Evolutionary conservation across 2,797 vertebrate genomes (phyloP).

Genomic region (Danio jaintianensis): DNA sequence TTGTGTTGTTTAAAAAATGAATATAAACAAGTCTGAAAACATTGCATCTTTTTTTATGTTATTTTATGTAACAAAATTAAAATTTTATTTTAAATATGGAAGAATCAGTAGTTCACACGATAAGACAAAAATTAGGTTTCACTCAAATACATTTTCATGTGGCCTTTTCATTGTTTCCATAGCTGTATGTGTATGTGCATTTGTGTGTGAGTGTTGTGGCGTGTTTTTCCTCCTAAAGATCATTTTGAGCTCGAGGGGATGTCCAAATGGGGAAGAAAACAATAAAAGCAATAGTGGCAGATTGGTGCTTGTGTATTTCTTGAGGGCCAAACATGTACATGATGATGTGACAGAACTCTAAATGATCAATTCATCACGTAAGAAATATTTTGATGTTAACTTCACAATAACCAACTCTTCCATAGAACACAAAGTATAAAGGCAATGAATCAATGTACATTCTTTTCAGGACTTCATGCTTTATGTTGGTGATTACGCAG

Average conservation of each 20-base stretch:
- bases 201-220: background rate
- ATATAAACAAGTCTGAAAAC: too few species aligned
- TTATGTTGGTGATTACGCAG: background rate
- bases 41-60: too few species aligned
- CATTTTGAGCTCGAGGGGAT: slow-evolving; percentile 22
- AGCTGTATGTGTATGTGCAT: background rate
- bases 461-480: background rate
- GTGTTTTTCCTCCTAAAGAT: slow-evolving; percentile 4
- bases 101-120: too few species aligned
- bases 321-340: background rate
- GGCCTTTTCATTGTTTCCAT: too few species aligned
- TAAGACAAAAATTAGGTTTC: too few species aligned
- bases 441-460: background rate
- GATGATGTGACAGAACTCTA: background rate
- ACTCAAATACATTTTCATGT: too few species aligned
- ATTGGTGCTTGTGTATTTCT: slow-evolving; percentile 5
- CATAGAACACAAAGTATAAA: background rate
- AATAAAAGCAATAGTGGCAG: slow-evolving; percentile 18
- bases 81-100: too few species aligned
- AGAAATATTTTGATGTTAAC: background rate
- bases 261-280: slow-evolving; percentile 27
- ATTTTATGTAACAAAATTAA: too few species aligned
- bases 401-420: background rate
- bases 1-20: too few species aligned
- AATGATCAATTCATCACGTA: slow-evolving; percentile 9